A percentile compares a stretch with the other conserved stretches of the same genome.
Conservation (phyloP, 2,113 vertebrate genomes). For the Tychaedon coryphoeus region DNA sequence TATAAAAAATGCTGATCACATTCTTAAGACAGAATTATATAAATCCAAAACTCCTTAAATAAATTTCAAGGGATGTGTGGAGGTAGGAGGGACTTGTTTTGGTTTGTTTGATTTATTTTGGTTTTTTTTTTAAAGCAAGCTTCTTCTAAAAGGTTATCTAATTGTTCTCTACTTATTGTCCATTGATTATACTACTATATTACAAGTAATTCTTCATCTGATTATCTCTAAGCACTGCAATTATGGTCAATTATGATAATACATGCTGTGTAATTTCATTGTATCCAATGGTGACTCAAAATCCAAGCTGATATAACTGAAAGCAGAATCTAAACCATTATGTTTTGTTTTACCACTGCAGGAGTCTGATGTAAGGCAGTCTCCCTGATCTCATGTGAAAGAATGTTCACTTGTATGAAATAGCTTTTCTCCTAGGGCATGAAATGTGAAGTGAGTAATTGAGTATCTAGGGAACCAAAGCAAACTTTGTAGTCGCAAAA, state of each 20-base stretch:
- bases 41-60: not conserved
- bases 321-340: not conserved
- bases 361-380: not conserved
- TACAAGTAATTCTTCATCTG: not conserved
- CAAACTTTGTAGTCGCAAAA: not conserved
- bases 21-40: not conserved
- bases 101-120: not conserved
- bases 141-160: not conserved
- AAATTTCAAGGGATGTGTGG: not conserved
- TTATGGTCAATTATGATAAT: not conserved
- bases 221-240: constrained; percentile 16
- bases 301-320: not conserved
- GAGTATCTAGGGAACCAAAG: not conserved
- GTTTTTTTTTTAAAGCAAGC: not conserved
- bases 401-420: not conserved
- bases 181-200: not conserved
- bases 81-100: not conserved
- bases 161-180: not conserved
- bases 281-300: not conserved
- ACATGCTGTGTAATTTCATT: not conserved
- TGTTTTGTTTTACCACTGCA: not conserved
- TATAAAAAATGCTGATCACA: not conserved
- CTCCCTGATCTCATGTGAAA: not conserved
- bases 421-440: not conserved
- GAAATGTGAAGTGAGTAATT: not conserved